Evolutionary conservation across 2,888 invertebrate species (phyloP).

Genomic region (Chorisops tibialis): DNA sequence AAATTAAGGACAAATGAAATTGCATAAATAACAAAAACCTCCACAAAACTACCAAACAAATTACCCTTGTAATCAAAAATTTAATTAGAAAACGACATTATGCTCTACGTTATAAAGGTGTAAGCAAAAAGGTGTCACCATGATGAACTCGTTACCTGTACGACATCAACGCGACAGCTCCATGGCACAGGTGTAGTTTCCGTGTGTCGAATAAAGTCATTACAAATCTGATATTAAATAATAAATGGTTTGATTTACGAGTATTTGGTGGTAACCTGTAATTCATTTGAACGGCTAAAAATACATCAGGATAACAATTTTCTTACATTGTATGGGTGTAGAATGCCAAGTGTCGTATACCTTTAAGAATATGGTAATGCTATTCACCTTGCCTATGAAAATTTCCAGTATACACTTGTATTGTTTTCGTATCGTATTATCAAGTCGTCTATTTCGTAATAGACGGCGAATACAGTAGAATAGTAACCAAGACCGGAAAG

Average conservation of each 20-base stretch:
- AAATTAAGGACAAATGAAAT: too few species aligned
- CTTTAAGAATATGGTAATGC: too few species aligned
- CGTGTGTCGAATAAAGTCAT: constrained; percentile 31
- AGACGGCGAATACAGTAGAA: too few species aligned
- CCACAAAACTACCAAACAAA: neutral
- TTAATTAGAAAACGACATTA: constrained; percentile 13
- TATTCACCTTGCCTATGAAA: too few species aligned
- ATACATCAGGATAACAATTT: neutral
- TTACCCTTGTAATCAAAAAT: constrained; percentile 7
- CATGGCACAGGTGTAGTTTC: constrained; percentile 18
- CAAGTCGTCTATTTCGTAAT: too few species aligned
- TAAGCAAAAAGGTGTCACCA: constrained; percentile 26
- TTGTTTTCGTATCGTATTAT: too few species aligned
- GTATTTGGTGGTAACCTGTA: constrained; percentile 30
- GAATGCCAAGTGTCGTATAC: too few species aligned
- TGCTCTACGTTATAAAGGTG: neutral
- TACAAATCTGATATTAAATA: constrained; percentile 32
- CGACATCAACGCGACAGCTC: neutral
- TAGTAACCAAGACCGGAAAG: too few species aligned
- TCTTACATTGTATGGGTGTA: neutral
- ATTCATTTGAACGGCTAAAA: constrained; percentile 25
- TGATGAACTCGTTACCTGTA: constrained; percentile 28
- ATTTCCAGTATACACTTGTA: too few species aligned
- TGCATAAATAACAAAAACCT: neutral
- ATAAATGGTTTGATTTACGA: constrained; percentile 33